These are phyloP conservation scores for Brachymystax lenok DNA, from an alignment of 2,797 vertebrate genomes.

Conservation along the genomic window DNA sequence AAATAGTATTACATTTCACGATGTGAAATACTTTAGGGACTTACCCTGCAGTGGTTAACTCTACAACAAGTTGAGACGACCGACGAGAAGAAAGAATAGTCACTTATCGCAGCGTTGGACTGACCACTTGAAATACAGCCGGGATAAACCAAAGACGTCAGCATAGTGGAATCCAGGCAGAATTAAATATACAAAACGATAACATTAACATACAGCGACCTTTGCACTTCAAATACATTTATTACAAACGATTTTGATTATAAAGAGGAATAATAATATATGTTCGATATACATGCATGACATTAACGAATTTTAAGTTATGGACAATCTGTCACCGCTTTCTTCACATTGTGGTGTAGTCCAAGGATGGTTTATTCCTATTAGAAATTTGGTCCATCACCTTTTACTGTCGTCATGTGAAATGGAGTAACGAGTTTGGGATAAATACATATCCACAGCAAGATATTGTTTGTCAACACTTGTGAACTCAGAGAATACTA, in stretches of 20 bases:
- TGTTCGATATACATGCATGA: background rate
- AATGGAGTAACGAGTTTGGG: background rate
- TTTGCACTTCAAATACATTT: too few species aligned
- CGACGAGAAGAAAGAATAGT: background rate
- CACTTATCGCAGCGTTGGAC: background rate
- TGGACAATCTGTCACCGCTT: background rate
- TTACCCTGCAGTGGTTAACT: slow-evolving; percentile 53
- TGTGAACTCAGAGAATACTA: background rate
- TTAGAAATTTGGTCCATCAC: slow-evolving; percentile 25
- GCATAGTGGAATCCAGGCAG: background rate
- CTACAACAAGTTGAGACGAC: slow-evolving; percentile 9
- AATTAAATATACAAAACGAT: too few species aligned
- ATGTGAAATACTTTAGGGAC: background rate
- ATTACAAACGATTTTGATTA: too few species aligned
- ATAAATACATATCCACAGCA: background rate
- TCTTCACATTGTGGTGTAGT: slow-evolving; percentile 29
- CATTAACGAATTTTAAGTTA: too few species aligned
- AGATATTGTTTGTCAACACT: background rate
- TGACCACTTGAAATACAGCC: slow-evolving; percentile 27
- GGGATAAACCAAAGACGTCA: slow-evolving; percentile 25
- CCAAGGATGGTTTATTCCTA: slow-evolving; percentile 24
- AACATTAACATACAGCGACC: too few species aligned
- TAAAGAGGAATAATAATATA: too few species aligned
- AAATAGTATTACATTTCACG: too few species aligned
- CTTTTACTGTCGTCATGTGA: background rate